These are phyloP conservation scores for Drosophila pullipes DNA, from an alignment of 2,888 invertebrate genomes.

Conservation along the genomic window DNA sequence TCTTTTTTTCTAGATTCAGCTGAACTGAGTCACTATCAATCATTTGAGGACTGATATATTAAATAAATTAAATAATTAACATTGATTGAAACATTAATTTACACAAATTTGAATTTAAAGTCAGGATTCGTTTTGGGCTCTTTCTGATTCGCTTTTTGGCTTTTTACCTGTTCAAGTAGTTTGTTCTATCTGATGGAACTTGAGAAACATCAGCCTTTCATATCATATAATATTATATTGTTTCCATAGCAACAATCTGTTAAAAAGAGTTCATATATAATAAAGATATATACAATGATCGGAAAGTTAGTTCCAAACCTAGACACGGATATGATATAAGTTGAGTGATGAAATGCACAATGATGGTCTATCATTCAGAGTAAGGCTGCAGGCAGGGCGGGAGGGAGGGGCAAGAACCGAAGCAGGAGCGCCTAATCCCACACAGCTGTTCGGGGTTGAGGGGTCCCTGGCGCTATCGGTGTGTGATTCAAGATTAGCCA, in stretches of 20 bases:
- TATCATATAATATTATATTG: neutral
- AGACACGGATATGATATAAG: neutral
- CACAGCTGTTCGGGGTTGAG: conserved; percentile 48
- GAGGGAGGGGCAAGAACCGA: conserved; percentile 1
- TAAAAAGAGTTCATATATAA: neutral
- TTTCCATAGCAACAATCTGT: neutral
- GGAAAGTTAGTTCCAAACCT: neutral
- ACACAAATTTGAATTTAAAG: neutral
- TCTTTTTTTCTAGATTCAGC: neutral
- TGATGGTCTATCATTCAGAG: neutral
- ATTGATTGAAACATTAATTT: neutral
- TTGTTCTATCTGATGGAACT: neutral
- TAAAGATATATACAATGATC: no score
- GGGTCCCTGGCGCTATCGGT: conserved; percentile 53
- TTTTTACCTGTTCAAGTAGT: neutral
- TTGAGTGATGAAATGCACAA: neutral
- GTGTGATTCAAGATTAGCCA: conserved; percentile 70
- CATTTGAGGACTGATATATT: neutral
- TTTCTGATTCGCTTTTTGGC: neutral
- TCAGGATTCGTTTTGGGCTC: neutral
- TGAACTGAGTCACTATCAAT: neutral
- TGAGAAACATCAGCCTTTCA: neutral
- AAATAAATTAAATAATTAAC: neutral
- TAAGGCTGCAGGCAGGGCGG: neutral
- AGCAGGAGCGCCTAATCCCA: conserved; percentile 51